Conservation (phyloP, 2,113 vertebrate genomes). For the Pteruthius melanotis region DNA sequence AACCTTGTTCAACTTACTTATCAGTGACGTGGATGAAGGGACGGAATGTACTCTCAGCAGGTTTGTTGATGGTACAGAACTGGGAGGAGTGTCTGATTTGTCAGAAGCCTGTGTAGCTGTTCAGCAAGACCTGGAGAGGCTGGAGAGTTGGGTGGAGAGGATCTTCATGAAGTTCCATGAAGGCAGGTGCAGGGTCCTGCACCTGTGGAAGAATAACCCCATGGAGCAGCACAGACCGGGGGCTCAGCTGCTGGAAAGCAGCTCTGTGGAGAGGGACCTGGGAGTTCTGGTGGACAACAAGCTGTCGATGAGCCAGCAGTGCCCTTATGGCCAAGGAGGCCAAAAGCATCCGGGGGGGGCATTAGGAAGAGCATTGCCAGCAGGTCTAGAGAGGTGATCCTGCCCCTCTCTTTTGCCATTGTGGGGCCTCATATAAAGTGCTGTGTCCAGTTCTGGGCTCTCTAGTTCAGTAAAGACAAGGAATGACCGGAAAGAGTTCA, state of each 20-base stretch:
- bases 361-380: neutral
- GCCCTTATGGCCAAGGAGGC: neutral
- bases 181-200: neutral
- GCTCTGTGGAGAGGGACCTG: neutral
- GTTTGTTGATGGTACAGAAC: neutral
- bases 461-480: neutral
- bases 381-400: neutral
- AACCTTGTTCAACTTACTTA: neutral
- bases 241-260: neutral
- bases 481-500: neutral
- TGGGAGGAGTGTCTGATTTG: neutral
- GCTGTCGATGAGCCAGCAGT: neutral
- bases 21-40: neutral
- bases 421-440: neutral
- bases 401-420: neutral
- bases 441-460: neutral
- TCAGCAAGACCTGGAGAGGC: neutral
- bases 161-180: neutral
- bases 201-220: neutral
- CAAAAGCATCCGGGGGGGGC: no score
- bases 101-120: neutral
- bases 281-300: neutral
- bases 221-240: neutral
- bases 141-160: neutral
- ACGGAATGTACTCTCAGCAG: neutral